A percentile compares a stretch with the other conserved stretches of the same genome.
Conservation (phyloP, 1,140 invertebrate genomes). For the Pollicipes pollicipes region DNA sequence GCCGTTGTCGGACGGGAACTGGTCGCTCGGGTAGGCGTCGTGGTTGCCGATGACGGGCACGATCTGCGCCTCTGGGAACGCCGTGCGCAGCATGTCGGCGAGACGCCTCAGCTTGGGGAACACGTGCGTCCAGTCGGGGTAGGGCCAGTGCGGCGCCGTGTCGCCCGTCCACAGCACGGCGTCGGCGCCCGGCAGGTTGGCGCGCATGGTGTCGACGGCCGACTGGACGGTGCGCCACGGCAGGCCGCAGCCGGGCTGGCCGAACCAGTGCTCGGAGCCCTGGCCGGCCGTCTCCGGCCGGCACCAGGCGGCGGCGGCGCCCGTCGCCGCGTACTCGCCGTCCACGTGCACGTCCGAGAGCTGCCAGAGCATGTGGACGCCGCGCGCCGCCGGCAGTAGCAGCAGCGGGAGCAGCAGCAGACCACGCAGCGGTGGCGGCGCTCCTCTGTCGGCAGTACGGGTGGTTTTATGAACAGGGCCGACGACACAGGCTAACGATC, state of each 20-base stretch:
- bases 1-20: background rate
- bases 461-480: too few species aligned
- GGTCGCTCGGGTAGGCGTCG: constrained; percentile 1
- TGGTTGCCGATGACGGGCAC: background rate
- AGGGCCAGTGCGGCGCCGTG: background rate
- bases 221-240: constrained; percentile 4
- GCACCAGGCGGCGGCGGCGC: background rate
- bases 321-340: background rate
- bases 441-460: too few species aligned
- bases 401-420: too few species aligned
- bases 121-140: background rate
- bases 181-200: background rate
- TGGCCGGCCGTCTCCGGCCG: background rate
- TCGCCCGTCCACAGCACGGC: background rate
- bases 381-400: too few species aligned
- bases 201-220: background rate
- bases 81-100: background rate
- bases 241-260: background rate
- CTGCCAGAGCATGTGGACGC: background rate
- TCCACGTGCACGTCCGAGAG: background rate
- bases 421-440: too few species aligned
- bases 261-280: background rate
- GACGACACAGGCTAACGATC: too few species aligned
- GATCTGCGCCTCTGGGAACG: background rate
- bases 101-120: background rate